phyloP scores from a whole-genome alignment of 2,113 vertebrate species.

The Plecotus auritus region DNA sequence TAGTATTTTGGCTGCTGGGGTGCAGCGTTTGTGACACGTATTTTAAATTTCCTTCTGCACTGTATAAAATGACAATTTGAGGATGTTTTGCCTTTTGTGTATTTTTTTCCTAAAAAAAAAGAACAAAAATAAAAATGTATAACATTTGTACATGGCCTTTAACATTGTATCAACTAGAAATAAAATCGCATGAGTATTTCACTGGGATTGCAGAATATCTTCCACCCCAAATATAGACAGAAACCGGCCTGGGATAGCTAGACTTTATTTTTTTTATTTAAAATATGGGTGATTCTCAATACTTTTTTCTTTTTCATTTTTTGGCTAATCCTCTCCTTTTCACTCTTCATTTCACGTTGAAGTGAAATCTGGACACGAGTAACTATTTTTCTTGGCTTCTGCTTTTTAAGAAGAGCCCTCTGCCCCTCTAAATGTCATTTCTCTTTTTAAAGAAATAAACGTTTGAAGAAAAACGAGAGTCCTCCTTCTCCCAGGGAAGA shows the following conservation, averaged over 20 bases:
- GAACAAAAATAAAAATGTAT: conserved; percentile 88
- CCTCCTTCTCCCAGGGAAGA: neutral
- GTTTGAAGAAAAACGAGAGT: neutral
- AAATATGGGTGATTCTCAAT: neutral
- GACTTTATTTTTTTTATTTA: neutral
- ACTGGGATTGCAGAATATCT: conserved; percentile 49
- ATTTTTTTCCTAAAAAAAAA: conserved; percentile 80
- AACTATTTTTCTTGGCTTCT: conserved; percentile 32
- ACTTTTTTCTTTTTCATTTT: neutral
- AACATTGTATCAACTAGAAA: conserved; percentile 76
- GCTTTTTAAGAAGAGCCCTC: neutral
- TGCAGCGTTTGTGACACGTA: conserved; percentile 81
- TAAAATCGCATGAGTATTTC: conserved; percentile 71
- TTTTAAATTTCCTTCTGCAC: conserved; percentile 90
- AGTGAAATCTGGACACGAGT: neutral
- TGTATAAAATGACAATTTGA: conserved; percentile 90
- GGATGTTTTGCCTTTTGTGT: conserved; percentile 79
- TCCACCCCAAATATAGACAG: neutral
- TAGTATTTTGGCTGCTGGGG: conserved; percentile 62
- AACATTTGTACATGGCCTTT: conserved; percentile 84
- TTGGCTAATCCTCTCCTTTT: neutral
- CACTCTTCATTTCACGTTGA: neutral
- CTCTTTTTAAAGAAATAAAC: conserved; percentile 12
- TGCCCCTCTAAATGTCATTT: neutral
- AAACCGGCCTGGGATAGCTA: too few relatives aligned